phyloP scores from a whole-genome alignment of 2,113 vertebrate species.

The Desmodus rotundus region DNA sequence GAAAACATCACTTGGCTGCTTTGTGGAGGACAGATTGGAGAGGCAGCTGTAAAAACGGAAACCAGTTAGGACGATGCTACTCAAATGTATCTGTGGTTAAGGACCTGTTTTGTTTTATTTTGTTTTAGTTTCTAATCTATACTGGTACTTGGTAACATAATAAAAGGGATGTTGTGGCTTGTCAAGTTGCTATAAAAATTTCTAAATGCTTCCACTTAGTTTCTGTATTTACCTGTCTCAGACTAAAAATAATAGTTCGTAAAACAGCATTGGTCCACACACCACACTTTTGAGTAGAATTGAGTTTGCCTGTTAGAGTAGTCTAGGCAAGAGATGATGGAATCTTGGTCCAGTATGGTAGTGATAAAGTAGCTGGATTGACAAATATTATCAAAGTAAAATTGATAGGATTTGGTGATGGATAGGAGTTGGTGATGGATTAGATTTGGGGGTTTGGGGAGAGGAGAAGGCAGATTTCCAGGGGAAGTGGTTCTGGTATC shows the following conservation, averaged over 20 bases:
- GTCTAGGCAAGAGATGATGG: neutral
- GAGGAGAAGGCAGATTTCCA: neutral
- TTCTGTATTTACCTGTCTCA: neutral
- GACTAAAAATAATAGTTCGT: neutral
- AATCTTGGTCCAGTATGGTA: neutral
- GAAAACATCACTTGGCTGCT: neutral
- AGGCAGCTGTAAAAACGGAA: neutral
- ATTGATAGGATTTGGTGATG: neutral
- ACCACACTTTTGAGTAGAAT: neutral
- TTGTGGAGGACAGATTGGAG: neutral
- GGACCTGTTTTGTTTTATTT: neutral
- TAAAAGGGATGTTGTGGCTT: conserved; percentile 22
- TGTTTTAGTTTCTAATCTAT: neutral
- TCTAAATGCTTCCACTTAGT: neutral
- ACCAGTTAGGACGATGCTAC: neutral
- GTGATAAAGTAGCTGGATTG: neutral
- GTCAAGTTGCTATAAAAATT: neutral
- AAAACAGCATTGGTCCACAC: neutral
- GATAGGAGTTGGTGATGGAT: neutral
- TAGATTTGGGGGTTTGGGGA: neutral
- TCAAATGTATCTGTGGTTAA: neutral
- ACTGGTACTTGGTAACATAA: neutral
- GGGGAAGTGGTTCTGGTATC: neutral
- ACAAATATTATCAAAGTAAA: neutral
- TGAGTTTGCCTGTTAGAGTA: neutral